Conservation (phyloP, 1,140 invertebrate species). For the Cherax quadricarinatus region DNA sequence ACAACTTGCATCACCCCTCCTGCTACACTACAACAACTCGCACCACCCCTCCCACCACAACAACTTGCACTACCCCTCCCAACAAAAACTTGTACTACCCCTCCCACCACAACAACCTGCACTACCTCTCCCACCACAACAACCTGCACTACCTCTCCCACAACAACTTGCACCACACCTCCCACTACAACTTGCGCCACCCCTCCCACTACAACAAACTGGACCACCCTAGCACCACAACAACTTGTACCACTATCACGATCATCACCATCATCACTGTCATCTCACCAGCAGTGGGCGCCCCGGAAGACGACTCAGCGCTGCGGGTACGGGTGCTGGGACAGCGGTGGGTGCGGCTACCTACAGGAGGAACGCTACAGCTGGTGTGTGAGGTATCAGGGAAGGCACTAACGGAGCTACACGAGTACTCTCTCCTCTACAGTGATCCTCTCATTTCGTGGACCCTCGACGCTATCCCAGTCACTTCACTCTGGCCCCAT, state of each 20-base stretch:
- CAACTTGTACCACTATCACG: not conserved
- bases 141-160: too few species aligned
- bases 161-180: too few species aligned
- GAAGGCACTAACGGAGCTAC: not conserved
- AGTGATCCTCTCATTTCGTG: conserved; percentile 40
- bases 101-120: too few species aligned
- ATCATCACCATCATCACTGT: not conserved
- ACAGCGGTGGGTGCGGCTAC: conserved; percentile 1
- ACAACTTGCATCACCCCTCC: too few species aligned
- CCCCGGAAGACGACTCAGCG: not conserved
- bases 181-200: not conserved
- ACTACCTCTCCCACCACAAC: too few species aligned
- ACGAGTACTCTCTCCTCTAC: not conserved
- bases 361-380: not conserved
- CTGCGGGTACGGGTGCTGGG: conserved; percentile 10
- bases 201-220: not conserved
- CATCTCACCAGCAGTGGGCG: not conserved
- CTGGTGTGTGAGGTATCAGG: conserved; percentile 38
- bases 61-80: too few species aligned
- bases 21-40: too few species aligned
- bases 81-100: too few species aligned
- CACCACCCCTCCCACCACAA: too few species aligned
- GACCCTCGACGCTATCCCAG: conserved; percentile 18
- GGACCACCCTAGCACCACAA: not conserved
- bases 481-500: conserved; percentile 26